Evolutionary conservation across 2,797 vertebrate genomes (phyloP).

Genomic region (Gymnoscopelus microlampas): DNA sequence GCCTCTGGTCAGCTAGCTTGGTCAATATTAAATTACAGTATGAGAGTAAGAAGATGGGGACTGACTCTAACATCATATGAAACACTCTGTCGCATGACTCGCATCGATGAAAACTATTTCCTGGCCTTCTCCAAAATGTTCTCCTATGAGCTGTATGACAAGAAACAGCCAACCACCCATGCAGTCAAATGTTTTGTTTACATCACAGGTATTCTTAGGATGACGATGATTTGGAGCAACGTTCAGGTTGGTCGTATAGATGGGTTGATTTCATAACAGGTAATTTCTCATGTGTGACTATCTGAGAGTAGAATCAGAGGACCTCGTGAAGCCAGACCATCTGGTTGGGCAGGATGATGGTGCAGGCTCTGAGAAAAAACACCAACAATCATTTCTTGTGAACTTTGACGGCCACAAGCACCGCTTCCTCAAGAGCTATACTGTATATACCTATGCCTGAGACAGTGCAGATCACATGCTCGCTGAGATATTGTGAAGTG

Average conservation of each 20-base stretch:
- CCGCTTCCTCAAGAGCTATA: too few species aligned
- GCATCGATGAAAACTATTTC: slow-evolving; percentile 32
- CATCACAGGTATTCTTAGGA: background rate
- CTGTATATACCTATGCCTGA: too few species aligned
- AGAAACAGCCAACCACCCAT: background rate
- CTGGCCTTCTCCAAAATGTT: slow-evolving; percentile 43
- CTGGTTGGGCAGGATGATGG: slow-evolving; percentile 29
- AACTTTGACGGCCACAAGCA: too few species aligned
- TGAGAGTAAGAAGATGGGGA: slow-evolving; percentile 52
- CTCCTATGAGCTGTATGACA: slow-evolving; percentile 17
- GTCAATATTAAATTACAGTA: slow-evolving; percentile 32
- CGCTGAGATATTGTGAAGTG: too few species aligned
- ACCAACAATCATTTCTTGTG: too few species aligned
- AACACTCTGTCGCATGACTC: slow-evolving; percentile 22
- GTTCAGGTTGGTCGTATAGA: background rate
- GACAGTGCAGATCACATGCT: too few species aligned
- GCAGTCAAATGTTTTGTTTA: background rate
- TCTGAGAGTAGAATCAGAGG: slow-evolving; percentile 46
- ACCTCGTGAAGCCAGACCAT: slow-evolving; percentile 30
- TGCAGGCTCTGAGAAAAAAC: too few species aligned
- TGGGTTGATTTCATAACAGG: slow-evolving; percentile 16
- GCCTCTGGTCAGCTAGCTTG: slow-evolving; percentile 7
- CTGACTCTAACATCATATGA: slow-evolving; percentile 60
- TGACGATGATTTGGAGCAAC: background rate
- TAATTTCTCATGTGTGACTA: slow-evolving; percentile 43